Base-by-base conservation (phyloP, 2,113 vertebrate species). In the Cathartes aura region DNA sequence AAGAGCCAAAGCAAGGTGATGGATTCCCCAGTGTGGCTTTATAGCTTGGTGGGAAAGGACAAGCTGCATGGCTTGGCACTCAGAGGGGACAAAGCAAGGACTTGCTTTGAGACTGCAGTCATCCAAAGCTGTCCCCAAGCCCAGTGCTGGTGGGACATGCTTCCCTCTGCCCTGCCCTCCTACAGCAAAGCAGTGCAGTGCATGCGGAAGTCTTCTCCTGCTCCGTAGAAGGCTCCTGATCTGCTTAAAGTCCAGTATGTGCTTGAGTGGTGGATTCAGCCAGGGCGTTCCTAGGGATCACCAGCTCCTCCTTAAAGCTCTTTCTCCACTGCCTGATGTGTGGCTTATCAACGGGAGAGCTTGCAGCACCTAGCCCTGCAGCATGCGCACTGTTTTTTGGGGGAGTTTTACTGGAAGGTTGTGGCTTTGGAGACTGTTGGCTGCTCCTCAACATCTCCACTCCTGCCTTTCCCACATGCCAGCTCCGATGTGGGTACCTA, bases 301-400 rank as follows among this genome's bases (percentile, higher is more conserved):
- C 30, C 36, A 62, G 5, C 16, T 70, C 67, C 30, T 58, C 30
- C 16, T 32, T 24, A 84, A 55, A 74, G 17, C 4, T 63, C 36
- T 59, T 64, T 92, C 9, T 68, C 58, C 45, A 6, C 10, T 40
- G 22, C 18, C 30, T 45, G 27, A 18, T 11, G 1, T 16, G 26
- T 48, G 36, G 26, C 2, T 79, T 29, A 9, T 32, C 42, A 27
- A 17, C 0, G 1, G 17, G 43, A 94, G 9, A 48, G 12, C 40
- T 34, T 67, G 23, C 42, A 82, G 7, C 38, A 22, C 12, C 67
- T 13, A 0, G 15, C 6, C 20, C 40, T 82, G 56, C 30, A 71
- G 24, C 32, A 15, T 4, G 9, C 1, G 1, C 22, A 8, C 9
- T 63, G 52, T 0, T 11, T 48, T 80, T 22, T 0, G 8, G 10